Percentiles rank a stretch among this genome's conserved stretches.
phyloP scores from a whole-genome alignment of 2,797 vertebrate genomes.

The Rhinoraja longicauda region DNA sequence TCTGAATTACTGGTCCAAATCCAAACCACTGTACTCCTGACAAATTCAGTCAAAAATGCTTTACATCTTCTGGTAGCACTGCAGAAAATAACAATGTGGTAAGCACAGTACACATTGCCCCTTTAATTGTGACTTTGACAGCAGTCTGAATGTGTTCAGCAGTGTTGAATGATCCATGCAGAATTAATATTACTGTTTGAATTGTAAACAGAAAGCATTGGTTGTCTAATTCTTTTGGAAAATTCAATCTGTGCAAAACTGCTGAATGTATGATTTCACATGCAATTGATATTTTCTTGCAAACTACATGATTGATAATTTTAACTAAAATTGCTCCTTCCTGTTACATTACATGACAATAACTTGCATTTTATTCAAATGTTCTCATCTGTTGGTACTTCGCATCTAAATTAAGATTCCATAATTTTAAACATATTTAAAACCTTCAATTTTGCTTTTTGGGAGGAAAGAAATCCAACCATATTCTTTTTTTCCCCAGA shows the following conservation, averaged over 20 bases:
- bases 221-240: not conserved
- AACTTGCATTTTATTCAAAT: not conserved
- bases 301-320: not conserved
- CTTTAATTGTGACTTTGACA: not conserved
- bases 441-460: no score
- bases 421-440: no score
- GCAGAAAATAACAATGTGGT: not conserved
- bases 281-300: no score
- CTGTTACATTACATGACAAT: not conserved
- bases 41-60: not conserved
- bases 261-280: not conserved
- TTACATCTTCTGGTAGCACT: not conserved
- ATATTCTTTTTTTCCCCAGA: no score
- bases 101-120: not conserved
- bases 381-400: slow-evolving; percentile 12
- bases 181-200: not conserved
- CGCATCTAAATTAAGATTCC: no score
- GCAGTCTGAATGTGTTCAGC: not conserved
- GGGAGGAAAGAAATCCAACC: no score
- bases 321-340: not conserved
- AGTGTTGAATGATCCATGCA: not conserved
- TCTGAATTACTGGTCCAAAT: no score
- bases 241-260: not conserved
- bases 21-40: no score
- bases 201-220: not conserved